Base-by-base conservation (phyloP, 2,888 invertebrate species). In the Erebia ligea region DNA sequence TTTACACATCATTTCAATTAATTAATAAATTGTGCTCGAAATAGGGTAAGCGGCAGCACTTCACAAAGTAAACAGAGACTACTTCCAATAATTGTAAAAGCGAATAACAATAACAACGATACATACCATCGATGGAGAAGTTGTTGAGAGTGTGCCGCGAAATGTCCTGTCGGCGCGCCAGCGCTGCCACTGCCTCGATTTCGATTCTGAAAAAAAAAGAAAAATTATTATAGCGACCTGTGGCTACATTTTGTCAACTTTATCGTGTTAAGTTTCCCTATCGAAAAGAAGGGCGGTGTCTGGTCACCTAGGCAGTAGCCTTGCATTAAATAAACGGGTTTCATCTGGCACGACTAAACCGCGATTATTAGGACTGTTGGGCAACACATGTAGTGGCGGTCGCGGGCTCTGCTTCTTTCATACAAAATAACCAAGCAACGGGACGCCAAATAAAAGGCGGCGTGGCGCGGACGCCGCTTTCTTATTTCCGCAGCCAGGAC, bases 141-240 rank as follows among this genome's bases (percentile, higher is more conserved):
- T 86, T 91, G 79, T 82, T 87, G 71, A 90, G 86, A 76, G 88
- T 79, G 77, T 90, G 90, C 77, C 90, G 86, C 82, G 90, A 84
- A 76, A 89, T 80, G 76, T 92, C 92, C 74, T 86, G 93, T 77
- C 94, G 94, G 75, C 94, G 94, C 80, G 93, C 86, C 86, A 97
- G 86, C 93, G 96, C 95, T 69, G 96, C 95, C 86, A 96, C 95
- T 2, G 97, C 95, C 87, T 97, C 97, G 83, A 96, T 94, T 83
- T 96, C 96, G 86, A 97, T 96, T 83, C 96, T 94, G 80, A 83
- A 82, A 42, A 76, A 73, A 70, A 72, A 61, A 68, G 1, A 34
- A 25, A 25, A 25, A 34, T 34, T 25, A 50, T 40, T 25, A 15
- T 48, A 42, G 17, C 1, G 9, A 40, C 34, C 9, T 58, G 13